phyloP scores from a whole-genome alignment of 2,888 invertebrate species.

The Steromphala cineraria region DNA sequence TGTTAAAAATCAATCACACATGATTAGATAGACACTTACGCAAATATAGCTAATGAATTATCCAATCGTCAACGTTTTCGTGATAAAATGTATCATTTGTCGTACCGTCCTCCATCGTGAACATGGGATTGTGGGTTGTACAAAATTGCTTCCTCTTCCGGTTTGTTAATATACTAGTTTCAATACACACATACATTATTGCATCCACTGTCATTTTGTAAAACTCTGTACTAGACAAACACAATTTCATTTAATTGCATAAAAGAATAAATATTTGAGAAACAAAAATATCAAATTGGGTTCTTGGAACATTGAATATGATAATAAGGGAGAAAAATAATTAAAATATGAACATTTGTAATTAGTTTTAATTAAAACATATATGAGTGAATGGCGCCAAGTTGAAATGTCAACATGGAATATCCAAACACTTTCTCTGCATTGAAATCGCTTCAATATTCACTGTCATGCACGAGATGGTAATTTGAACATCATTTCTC shows the following conservation, averaged over 20 bases:
- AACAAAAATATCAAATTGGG: too few species aligned
- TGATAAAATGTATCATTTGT: constrained; percentile 11
- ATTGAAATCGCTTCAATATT: background rate
- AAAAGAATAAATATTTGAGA: too few species aligned
- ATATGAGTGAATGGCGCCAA: background rate
- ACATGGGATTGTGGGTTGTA: constrained; percentile 14
- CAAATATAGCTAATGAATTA: background rate
- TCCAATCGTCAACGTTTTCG: background rate
- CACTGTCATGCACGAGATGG: background rate
- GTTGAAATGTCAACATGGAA: background rate
- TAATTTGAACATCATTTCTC: background rate
- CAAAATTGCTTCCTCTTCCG: background rate
- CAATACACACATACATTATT: too few species aligned
- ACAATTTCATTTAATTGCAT: too few species aligned
- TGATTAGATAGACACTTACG: too few species aligned
- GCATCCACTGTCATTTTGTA: too few species aligned
- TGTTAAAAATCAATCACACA: too few species aligned
- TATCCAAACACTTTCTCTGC: constrained; percentile 9
- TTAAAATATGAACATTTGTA: too few species aligned
- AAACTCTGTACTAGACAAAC: too few species aligned
- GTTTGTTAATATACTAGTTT: background rate
- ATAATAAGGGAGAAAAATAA: too few species aligned
- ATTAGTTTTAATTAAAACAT: too few species aligned
- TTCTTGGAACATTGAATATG: too few species aligned
- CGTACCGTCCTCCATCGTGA: constrained; percentile 23